Evolutionary conservation across 2,797 vertebrate genomes (phyloP), one percentile per base, ranked within the genome.

Genomic region (Urophycis tenuis): DNA sequence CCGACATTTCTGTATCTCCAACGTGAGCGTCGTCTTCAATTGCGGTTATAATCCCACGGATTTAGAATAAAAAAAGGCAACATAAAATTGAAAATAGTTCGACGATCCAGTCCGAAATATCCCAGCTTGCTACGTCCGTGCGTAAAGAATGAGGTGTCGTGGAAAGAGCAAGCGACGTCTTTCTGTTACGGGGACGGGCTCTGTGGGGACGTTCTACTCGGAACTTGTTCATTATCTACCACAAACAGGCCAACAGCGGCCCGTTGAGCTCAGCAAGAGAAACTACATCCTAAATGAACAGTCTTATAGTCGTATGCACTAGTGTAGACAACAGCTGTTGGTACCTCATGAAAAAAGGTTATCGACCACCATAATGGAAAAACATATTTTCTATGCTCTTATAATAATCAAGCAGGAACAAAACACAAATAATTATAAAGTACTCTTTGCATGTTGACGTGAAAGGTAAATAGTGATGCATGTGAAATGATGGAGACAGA

Each of bases 241-340:
- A 74, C 67, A 70, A 19, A 72, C 36, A 85, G 80, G 82, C 79
- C 78, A 85, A 93, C 92, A 93, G 92, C 90, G 92, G 81, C 92
- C 83, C 90, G 80, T 0, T 36, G 89, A 91, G 92, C 86, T 82
- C 78, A 89, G n/a, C 80, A 0, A 0, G 64, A 0, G 85, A 77
- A 88, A 86, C 72, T 82, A 71, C 82, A 76, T 0, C 11, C 36
- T 9, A n/a, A 19, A 35, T 0, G 10, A 14, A 76, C 3, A n/a
- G n/a, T n/a, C n/a, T n/a, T n/a, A n/a, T n/a, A 64, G 49, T 70
- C 29, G 1, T 31, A 29, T 30, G 6, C 12, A 70, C 31, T 19
- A n/a, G 4, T 60, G 49, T 60, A 60, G 49, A n/a, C 49, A 60
- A 19, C 22, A 60, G 9, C 49, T 6, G 4, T 25, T 19, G 0